Evolutionary conservation across 2,888 invertebrate genomes (phyloP).

Genomic region (Leptopilina myrica): DNA sequence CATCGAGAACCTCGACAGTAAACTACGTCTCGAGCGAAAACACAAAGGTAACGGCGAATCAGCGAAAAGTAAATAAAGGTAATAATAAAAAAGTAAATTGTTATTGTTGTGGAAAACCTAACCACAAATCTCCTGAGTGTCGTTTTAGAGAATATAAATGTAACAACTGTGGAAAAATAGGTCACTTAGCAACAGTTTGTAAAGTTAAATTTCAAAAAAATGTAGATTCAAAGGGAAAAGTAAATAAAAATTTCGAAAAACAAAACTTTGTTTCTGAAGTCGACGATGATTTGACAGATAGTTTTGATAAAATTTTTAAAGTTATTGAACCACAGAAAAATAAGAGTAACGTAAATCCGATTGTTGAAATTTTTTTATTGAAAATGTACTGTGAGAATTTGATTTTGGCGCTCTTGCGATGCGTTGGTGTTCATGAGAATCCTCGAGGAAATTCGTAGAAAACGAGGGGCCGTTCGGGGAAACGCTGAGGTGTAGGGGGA

Average conservation of each 20-base stretch:
- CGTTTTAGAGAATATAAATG: slow-evolving; percentile 4
- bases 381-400: too few relatives aligned
- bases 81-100: too few relatives aligned
- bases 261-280: neutral
- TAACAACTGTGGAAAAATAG: neutral
- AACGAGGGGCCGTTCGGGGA: too few relatives aligned
- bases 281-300: neutral
- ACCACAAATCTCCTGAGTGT: slow-evolving; percentile 6
- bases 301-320: neutral
- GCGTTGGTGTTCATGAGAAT: too few relatives aligned
- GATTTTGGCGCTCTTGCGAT: too few relatives aligned
- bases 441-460: too few relatives aligned
- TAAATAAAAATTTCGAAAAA: neutral
- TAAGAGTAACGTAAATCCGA: neutral
- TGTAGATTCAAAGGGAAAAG: neutral
- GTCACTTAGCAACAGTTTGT: slow-evolving; percentile 6
- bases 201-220: neutral
- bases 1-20: neutral
- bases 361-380: neutral
- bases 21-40: neutral
- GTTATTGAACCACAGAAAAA: neutral
- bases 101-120: slow-evolving; percentile 32
- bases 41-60: neutral
- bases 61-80: neutral
- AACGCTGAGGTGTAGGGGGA: too few relatives aligned